phyloP scores from a whole-genome alignment of 2,113 vertebrate genomes.

The Collichthys lucidus region DNA sequence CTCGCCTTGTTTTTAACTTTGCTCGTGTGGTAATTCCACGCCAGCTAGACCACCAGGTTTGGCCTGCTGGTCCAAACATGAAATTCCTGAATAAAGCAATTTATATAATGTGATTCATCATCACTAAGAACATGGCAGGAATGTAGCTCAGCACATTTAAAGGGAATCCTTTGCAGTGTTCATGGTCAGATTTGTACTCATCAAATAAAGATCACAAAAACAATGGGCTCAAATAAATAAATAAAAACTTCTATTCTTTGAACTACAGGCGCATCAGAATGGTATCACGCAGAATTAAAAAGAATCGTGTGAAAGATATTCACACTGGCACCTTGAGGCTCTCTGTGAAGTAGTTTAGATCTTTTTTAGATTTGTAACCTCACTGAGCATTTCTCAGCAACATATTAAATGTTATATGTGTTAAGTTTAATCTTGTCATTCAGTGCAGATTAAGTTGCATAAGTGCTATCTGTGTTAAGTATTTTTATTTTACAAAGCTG shows the following conservation, averaged over 20 bases:
- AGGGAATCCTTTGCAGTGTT: too few relatives aligned
- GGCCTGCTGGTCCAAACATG: neutral
- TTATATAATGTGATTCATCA: neutral
- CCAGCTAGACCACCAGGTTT: neutral
- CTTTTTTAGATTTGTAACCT: neutral
- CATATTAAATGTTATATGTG: neutral
- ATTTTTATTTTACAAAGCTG: neutral
- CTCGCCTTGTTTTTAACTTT: slow-evolving; percentile 10
- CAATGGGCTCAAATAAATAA: too few relatives aligned
- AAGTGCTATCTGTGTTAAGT: neutral
- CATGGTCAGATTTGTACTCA: too few relatives aligned
- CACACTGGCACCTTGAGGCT: neutral
- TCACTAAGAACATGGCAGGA: neutral
- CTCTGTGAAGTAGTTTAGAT: neutral
- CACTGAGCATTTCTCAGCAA: neutral
- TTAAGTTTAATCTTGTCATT: neutral
- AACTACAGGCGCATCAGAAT: too few relatives aligned
- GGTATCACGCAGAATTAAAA: neutral
- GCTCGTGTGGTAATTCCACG: neutral
- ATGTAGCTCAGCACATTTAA: neutral
- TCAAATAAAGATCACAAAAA: neutral
- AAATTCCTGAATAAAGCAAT: neutral
- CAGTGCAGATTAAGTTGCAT: neutral
- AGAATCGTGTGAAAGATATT: neutral
- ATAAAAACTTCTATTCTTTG: neutral